A percentile compares a stretch with the other conserved stretches of the same genome.
Conservation (phyloP, 1,140 invertebrate species). For the Aphis craccivora region DNA sequence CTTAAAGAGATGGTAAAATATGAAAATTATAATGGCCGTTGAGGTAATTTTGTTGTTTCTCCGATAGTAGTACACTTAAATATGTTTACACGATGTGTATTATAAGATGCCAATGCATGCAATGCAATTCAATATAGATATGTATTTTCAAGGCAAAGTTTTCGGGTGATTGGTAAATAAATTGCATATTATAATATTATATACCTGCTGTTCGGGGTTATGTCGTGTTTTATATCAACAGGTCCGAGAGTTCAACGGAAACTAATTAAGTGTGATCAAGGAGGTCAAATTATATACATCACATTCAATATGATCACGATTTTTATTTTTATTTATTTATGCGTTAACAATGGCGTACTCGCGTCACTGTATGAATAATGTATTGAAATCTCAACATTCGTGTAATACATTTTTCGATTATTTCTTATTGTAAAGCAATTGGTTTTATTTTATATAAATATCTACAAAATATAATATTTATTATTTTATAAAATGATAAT, state of each 20-base stretch:
- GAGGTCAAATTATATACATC: neutral
- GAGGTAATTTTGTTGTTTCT: neutral
- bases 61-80: neutral
- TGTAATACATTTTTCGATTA: neutral
- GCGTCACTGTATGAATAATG: neutral
- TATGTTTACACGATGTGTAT: neutral
- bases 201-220: conserved; percentile 6
- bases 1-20: too few species aligned
- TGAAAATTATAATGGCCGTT: neutral
- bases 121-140: neutral
- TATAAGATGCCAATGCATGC: neutral
- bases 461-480: neutral
- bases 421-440: neutral
- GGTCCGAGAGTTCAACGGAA: conserved; percentile 26
- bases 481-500: neutral
- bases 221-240: neutral
- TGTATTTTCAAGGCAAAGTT: conserved; percentile 40
- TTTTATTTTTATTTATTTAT: conserved; percentile 35
- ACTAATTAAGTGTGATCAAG: conserved; percentile 22
- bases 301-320: conserved; percentile 8
- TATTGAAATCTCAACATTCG: neutral
- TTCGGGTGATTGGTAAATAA: conserved; percentile 26
- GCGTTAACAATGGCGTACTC: neutral
- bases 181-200: conserved; percentile 12
- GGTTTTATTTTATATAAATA: neutral